phyloP scores from a whole-genome alignment of 2,888 invertebrate species.

The Platynereis dumerilii region DNA sequence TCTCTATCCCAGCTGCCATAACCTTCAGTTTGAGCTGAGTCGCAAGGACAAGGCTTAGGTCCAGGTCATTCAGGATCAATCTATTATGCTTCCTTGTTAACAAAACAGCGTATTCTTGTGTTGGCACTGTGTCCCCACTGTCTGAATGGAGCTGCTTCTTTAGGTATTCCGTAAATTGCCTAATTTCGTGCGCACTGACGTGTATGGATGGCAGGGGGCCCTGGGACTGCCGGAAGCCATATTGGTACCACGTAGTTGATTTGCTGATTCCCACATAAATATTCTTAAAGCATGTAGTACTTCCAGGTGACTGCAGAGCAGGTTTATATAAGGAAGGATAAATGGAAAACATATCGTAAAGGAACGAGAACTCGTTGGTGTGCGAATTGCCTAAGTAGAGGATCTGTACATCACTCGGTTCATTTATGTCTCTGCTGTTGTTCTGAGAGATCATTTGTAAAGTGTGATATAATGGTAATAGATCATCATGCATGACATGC shows the following conservation, averaged over 20 bases:
- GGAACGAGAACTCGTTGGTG: conserved; percentile 47
- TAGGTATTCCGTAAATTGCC: conserved; percentile 26
- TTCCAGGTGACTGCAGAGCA: conserved; percentile 33
- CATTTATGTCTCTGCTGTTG: conserved; percentile 9
- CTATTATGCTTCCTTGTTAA: conserved; percentile 61
- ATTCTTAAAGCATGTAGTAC: conserved; percentile 61
- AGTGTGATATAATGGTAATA: conserved; percentile 64
- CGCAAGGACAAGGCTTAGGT: conserved; percentile 53
- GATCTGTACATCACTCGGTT: conserved; percentile 46
- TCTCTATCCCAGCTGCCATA: conserved; percentile 48
- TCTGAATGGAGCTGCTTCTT: conserved; percentile 16
- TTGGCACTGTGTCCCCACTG: conserved; percentile 4
- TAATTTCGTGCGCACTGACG: conserved; percentile 40
- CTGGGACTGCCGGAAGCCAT: conserved; percentile 65
- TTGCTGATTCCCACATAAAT: conserved; percentile 61
- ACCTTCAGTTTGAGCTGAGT: conserved; percentile 47
- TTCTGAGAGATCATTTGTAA: conserved; percentile 46
- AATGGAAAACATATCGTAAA: conserved; percentile 60
- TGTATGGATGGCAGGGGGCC: conserved; percentile 52
- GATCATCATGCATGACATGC: conserved; percentile 68
- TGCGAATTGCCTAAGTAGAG: conserved; percentile 30
- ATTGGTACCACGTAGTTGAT: conserved; percentile 65
- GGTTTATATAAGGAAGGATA: conserved; percentile 42
- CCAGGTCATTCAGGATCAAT: conserved; percentile 64
- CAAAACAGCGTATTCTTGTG: conserved; percentile 46